Evolutionary conservation across 2,797 vertebrate species (phyloP), one percentile per base, ranked within the genome.

Genomic region (Acanthurus leucopareius): DNA sequence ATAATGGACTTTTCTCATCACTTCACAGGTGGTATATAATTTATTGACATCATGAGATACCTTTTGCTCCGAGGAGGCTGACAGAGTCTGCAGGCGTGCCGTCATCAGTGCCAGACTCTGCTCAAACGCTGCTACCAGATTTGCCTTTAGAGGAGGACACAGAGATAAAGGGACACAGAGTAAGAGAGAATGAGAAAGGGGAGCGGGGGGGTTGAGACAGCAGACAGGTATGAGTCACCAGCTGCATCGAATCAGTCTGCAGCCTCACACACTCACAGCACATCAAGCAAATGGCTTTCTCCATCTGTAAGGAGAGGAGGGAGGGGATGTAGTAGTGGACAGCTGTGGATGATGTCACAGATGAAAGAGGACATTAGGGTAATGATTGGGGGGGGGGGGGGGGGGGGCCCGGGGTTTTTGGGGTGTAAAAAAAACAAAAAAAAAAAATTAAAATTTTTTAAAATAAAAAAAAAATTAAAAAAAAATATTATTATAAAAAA

Each of bases 91-190:
- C 57, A 99, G 96, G 35, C 98, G 97, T 20, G 97, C 97, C 0
- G 98, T 99, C 98, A 99, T 99, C 90, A 97, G 95, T 15, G 97
- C 97, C 87, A 99, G 94, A 87, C 98, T 99, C 95, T 99, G 98
- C 87, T 99, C 98, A 0, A 99, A 99, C 2, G 98, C 98, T 0
- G 98, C 98, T 13, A 99, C 98, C 82, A 99, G 93, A 86, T 99
- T 99, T 16, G 98, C 97, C 98, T 94, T 72, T 63, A 58, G 35
- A 79, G 62, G 75, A 32, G 77, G 48, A 89, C 2, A 80, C 19
- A 40, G 20, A 22, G 15, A 32, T 93, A 67, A 65, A 57, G 11
- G 57, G 52, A 56, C 51, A 65, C 4, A 66, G 35, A 63, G 22
- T n/a, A 35, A 1, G 28, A 62, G 22, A 2, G 19, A 35, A 42